A percentile compares a stretch with the other conserved stretches of the same genome.
phyloP scores from a whole-genome alignment of 2,113 vertebrate species.

The Pollachius pollachius region DNA sequence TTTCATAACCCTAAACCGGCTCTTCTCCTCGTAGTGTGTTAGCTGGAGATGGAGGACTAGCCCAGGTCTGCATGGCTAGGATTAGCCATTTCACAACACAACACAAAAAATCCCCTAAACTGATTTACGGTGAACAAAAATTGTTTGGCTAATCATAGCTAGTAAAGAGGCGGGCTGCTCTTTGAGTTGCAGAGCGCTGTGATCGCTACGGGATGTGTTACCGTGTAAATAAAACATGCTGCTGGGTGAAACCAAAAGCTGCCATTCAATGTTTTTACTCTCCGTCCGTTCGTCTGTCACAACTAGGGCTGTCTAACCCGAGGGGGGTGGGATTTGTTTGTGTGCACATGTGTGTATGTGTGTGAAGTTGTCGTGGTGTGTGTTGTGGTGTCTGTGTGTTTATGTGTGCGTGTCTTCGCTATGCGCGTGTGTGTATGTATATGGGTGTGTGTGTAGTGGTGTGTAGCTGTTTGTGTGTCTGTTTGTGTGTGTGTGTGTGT shows the following conservation, averaged over 20 bases:
- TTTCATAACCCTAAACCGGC: conserved; percentile 54
- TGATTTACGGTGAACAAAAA: background rate
- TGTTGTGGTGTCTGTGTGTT: background rate
- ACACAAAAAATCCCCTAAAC: conserved; percentile 7
- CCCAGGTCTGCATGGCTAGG: too few relatives aligned
- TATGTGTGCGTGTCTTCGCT: background rate
- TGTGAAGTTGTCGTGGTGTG: background rate
- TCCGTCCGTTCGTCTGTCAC: conserved; percentile 49
- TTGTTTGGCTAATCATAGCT: background rate
- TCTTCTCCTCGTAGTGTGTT: conserved; percentile 1
- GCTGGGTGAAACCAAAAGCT: conserved; percentile 45
- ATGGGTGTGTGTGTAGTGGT: background rate
- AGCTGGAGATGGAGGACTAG: too few relatives aligned
- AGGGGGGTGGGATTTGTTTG: conserved; percentile 17
- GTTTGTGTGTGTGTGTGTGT: too few relatives aligned
- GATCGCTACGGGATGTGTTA: conserved; percentile 21
- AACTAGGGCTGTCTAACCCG: conserved; percentile 42
- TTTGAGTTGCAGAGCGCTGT: background rate
- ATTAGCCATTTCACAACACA: conserved; percentile 11
- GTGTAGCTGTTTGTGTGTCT: background rate
- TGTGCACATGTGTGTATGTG: background rate
- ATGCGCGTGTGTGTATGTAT: background rate
- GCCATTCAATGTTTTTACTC: conserved; percentile 46
- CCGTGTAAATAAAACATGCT: conserved; percentile 47
- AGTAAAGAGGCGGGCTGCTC: background rate